Percentiles rank a stretch among this genome's conserved stretches.
phyloP scores from a whole-genome alignment of 2,113 vertebrate species.

The Microtus montanus region DNA sequence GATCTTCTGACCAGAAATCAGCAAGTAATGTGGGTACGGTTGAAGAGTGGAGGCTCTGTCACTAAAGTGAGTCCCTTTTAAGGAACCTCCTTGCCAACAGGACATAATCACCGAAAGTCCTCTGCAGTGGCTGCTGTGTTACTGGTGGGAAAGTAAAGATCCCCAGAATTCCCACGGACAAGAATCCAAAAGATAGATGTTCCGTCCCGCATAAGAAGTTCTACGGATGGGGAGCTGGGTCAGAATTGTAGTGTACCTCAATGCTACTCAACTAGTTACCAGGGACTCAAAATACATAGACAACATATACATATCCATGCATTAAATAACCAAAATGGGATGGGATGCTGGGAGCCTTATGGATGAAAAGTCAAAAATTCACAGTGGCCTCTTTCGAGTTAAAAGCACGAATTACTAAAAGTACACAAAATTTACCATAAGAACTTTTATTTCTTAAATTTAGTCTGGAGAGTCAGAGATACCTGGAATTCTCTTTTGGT shows the following conservation, averaged over 20 bases:
- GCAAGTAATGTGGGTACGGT: not conserved
- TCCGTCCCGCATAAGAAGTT: not conserved
- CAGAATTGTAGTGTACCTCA: not conserved
- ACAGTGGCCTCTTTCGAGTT: not conserved
- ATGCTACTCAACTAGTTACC: constrained; percentile 32
- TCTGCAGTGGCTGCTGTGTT: not conserved
- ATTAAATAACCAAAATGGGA: not conserved
- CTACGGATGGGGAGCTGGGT: not conserved
- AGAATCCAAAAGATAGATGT: constrained; percentile 7
- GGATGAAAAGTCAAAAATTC: not conserved
- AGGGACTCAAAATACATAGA: not conserved
- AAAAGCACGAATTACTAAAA: not conserved
- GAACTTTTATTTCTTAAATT: constrained; percentile 27
- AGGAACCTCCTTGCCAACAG: not conserved
- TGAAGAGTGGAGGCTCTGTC: not conserved
- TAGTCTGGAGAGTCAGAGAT: not conserved
- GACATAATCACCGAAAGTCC: not conserved
- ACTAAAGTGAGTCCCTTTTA: not conserved
- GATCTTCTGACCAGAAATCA: constrained; percentile 1
- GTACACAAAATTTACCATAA: not conserved
- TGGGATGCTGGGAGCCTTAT: not conserved
- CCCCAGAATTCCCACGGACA: not conserved
- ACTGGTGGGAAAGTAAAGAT: not conserved
- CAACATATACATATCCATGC: not conserved
- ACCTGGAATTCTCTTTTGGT: not conserved